Percentiles rank a stretch among this genome's conserved stretches.
Evolutionary conservation across 1,140 invertebrate species (phyloP).

Genomic region (Ceratoteleas bidentatus): DNA sequence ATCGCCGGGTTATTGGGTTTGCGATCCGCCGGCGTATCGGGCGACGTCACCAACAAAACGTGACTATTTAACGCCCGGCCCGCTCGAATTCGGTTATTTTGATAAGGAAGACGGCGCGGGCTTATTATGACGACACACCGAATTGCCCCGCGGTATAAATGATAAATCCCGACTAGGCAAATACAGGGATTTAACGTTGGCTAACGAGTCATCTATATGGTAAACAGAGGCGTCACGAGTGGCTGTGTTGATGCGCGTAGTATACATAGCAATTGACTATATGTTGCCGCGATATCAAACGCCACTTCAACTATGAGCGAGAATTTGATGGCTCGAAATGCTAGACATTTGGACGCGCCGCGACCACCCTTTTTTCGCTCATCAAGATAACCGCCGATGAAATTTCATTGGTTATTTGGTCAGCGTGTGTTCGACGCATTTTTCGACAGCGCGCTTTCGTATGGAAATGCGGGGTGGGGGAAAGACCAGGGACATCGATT

Average conservation of each 20-base stretch:
- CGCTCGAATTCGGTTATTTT: conserved; percentile 46
- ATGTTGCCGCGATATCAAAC: conserved; percentile 59
- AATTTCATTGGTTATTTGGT: conserved; percentile 66
- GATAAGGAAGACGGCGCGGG: conserved; percentile 55
- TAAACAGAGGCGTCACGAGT: conserved; percentile 63
- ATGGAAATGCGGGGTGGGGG: too few relatives aligned
- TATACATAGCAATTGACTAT: conserved; percentile 57
- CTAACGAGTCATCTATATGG: conserved; percentile 76
- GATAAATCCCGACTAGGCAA: conserved; percentile 70
- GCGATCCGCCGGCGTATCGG: too few relatives aligned
- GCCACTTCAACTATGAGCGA: conserved; percentile 49
- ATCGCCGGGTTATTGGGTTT: too few relatives aligned
- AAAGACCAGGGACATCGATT: conserved; percentile 53
- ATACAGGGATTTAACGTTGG: conserved; percentile 66
- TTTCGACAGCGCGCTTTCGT: conserved; percentile 39
- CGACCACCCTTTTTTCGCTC: conserved; percentile 54
- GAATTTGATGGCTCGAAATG: conserved; percentile 61
- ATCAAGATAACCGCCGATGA: conserved; percentile 54
- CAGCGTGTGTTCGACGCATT: conserved; percentile 49
- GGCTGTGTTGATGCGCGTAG: conserved; percentile 57
- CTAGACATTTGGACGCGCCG: conserved; percentile 48
- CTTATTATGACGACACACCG: conserved; percentile 57
- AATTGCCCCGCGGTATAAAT: conserved; percentile 69
- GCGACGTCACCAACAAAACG: conserved; percentile 36
- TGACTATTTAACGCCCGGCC: conserved; percentile 43